A percentile compares a stretch with the other conserved stretches of the same genome.
Evolutionary conservation across 2,113 vertebrate species (phyloP).

Genomic region (Solea senegalensis): DNA sequence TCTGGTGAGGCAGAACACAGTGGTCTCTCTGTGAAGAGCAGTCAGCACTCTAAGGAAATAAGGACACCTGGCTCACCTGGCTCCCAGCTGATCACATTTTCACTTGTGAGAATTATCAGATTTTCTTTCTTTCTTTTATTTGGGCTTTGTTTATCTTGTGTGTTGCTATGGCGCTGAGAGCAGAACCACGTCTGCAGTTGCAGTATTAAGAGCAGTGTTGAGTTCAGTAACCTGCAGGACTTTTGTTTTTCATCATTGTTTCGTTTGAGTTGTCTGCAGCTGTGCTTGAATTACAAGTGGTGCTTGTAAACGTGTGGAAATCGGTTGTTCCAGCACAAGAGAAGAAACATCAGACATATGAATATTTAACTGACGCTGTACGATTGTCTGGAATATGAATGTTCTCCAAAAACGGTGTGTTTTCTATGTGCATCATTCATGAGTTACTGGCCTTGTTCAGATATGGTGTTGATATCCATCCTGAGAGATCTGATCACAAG

Average conservation of each 20-base stretch:
- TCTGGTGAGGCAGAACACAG: slow-evolving; percentile 12
- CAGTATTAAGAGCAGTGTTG: slow-evolving; percentile 58
- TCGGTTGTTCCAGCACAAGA: slow-evolving; percentile 31
- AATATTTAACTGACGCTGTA: slow-evolving; percentile 22
- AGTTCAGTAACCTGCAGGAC: slow-evolving; percentile 15
- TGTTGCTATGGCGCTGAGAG: slow-evolving; percentile 45
- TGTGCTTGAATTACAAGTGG: slow-evolving; percentile 4
- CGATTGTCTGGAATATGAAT: slow-evolving; percentile 9
- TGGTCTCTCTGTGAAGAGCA: slow-evolving; percentile 6
- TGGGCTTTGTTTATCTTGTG: slow-evolving; percentile 27
- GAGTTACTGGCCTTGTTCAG: background rate
- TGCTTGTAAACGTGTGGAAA: slow-evolving; percentile 33
- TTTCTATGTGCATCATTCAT: background rate
- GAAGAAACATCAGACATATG: background rate
- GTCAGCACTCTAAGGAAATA: slow-evolving; percentile 9
- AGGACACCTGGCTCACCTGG: background rate
- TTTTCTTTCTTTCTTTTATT: slow-evolving; percentile 1
- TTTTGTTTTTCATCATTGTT: background rate
- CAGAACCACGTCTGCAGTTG: slow-evolving; percentile 52
- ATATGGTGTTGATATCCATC: background rate
- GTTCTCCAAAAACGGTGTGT: slow-evolving; percentile 7
- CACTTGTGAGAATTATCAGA: background rate
- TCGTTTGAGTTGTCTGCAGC: slow-evolving; percentile 7
- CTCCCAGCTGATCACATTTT: slow-evolving; percentile 18
- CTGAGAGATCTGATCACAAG: background rate